Evolutionary conservation across 1,140 invertebrate species (phyloP).

Genomic region (Heliconius nattereri): DNA sequence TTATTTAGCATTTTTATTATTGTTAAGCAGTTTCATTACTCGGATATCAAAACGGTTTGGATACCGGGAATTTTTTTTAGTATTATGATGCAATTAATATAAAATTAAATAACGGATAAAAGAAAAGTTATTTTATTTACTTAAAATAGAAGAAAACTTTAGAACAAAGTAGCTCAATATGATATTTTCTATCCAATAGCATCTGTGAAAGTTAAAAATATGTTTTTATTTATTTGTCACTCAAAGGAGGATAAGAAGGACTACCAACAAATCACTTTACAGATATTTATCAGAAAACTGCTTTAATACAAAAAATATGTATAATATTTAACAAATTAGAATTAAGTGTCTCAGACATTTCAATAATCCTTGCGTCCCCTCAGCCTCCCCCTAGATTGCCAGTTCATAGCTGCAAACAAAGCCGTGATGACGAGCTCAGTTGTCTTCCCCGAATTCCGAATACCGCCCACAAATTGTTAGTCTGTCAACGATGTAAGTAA

Average conservation of each 20-base stretch:
- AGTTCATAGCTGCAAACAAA: slow-evolving; percentile 60
- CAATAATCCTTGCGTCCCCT: slow-evolving; percentile 47
- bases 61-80: not conserved
- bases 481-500: slow-evolving; percentile 56
- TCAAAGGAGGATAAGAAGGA: no score
- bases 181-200: no score
- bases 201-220: no score
- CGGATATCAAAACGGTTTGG: not conserved
- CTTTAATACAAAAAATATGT: slow-evolving; percentile 50
- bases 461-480: slow-evolving; percentile 55
- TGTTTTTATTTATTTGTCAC: no score
- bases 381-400: slow-evolving; percentile 52
- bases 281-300: slow-evolving; percentile 9
- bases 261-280: no score
- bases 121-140: no score
- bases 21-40: not conserved
- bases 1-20: slow-evolving; percentile 2
- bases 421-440: slow-evolving; percentile 57
- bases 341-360: slow-evolving; percentile 57
- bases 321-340: slow-evolving; percentile 60
- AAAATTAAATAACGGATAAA: no score
- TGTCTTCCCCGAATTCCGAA: slow-evolving; percentile 61
- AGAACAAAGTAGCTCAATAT: no score
- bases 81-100: not conserved
- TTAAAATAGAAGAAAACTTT: no score